phyloP scores from a whole-genome alignment of 2,113 vertebrate genomes.

The Mobula birostris region DNA sequence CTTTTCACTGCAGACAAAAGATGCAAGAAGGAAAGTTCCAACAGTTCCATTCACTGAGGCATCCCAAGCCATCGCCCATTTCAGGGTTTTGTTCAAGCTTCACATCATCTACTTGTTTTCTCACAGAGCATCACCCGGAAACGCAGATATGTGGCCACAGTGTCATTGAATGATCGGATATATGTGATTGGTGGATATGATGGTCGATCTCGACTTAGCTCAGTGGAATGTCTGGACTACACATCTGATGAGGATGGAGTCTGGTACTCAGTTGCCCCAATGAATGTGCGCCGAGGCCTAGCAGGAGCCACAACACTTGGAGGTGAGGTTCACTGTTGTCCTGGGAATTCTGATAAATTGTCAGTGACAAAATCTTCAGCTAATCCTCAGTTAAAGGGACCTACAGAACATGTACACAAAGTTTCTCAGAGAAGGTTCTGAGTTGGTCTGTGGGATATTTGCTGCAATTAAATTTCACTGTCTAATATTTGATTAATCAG shows the following conservation, averaged over 20 bases:
- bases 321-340: conserved; percentile 54
- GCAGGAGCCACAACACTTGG: conserved; percentile 90
- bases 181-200: conserved; percentile 97
- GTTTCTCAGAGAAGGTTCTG: not conserved
- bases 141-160: conserved; percentile 88
- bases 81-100: not conserved
- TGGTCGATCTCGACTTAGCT: conserved; percentile 88
- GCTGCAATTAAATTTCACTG: not conserved
- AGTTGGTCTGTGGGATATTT: not conserved
- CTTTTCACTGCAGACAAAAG: not conserved
- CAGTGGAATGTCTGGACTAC: conserved; percentile 92
- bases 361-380: not conserved
- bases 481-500: not conserved
- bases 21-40: not conserved
- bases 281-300: conserved; percentile 90
- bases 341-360: not conserved
- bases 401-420: not conserved
- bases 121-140: conserved; percentile 88
- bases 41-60: not conserved
- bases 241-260: conserved; percentile 90
- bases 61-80: too few species aligned
- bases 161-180: conserved; percentile 87
- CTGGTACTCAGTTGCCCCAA: conserved; percentile 96
- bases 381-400: not conserved
- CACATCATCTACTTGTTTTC: not conserved